phyloP scores from a whole-genome alignment of 2,113 vertebrate genomes.

The Carassius gibelio region DNA sequence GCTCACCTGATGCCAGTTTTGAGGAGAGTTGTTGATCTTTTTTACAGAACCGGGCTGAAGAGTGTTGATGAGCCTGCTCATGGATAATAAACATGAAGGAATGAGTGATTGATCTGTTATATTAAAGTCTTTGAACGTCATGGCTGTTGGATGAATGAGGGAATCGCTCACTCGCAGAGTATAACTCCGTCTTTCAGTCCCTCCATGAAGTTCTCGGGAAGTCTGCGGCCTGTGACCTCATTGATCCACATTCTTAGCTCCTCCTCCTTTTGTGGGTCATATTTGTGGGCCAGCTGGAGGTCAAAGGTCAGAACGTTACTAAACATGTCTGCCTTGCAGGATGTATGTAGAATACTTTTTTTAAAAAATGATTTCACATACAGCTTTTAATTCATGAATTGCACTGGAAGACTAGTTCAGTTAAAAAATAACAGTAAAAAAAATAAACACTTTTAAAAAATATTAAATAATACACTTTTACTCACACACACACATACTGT shows the following conservation, averaged over 20 bases:
- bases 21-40: conserved; percentile 85
- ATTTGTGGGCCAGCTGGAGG: conserved; percentile 88
- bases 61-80: conserved; percentile 86
- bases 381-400: not conserved
- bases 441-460: not conserved
- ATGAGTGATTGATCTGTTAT: not conserved
- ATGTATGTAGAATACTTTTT: not conserved
- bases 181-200: conserved; percentile 89
- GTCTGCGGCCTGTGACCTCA: conserved; percentile 79
- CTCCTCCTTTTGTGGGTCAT: conserved; percentile 86
- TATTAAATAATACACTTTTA: not conserved
- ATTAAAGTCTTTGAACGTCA: not conserved
- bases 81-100: not conserved
- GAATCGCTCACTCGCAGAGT: conserved; percentile 87
- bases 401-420: not conserved
- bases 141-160: not conserved
- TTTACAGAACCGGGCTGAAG: conserved; percentile 89
- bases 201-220: conserved; percentile 91
- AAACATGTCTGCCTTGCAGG: not conserved
- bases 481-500: not conserved
- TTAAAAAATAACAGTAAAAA: not conserved
- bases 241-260: conserved; percentile 90
- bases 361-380: not conserved
- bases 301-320: conserved; percentile 52
- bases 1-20: conserved; percentile 94